Evolutionary conservation across 2,888 invertebrate genomes (phyloP), one percentile per base, ranked within the genome.

Genomic region (Cantharis lateralis): DNA sequence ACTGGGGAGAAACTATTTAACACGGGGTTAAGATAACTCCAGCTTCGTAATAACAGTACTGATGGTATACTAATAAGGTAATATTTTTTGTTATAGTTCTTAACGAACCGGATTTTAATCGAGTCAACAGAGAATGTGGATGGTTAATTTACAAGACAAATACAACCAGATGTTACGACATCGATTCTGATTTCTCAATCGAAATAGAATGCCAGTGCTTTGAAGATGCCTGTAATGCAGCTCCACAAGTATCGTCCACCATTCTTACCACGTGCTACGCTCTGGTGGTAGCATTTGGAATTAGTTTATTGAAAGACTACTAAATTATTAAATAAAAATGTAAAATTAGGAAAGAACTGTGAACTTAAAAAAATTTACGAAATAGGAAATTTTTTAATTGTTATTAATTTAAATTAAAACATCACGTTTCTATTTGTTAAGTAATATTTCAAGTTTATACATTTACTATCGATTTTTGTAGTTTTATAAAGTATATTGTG

Each of bases 201-300:
- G 92, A 93, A 84, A 90, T 88, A 0, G 91, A 91, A 77, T 93
- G 93, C 84, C 91, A 91, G 81, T 93, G 93, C 85, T 91, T 90
- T 86, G 81, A 85, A 0, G 92, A 93, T 80, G 91, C 89, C 68
- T 93, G 93, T 83, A 93, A 93, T 74, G 82, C 78, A 26, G 79
- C 82, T 48, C 74, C 75, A 28, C 63, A 64, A 64, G 11, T 64
- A 1, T 64, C 64, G 0, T 15, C 13, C 10, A 13, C 64, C 20
- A 15, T 13, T 15, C 20, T 18, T 13, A 3, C 20, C 5, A 13
- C 18, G 16, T 18, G n/a, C 64, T 15, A 16, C 7, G 13, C 64
- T 18, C n/a, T 68, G 15, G 68, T 15, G 15, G 18, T 28, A 15
- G 1, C 3, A 15, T 11, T 3, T 28, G 68, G 68, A 26, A 26